phyloP scores from a whole-genome alignment of 2,888 invertebrate species.

The Noctuana brunneofusca region DNA sequence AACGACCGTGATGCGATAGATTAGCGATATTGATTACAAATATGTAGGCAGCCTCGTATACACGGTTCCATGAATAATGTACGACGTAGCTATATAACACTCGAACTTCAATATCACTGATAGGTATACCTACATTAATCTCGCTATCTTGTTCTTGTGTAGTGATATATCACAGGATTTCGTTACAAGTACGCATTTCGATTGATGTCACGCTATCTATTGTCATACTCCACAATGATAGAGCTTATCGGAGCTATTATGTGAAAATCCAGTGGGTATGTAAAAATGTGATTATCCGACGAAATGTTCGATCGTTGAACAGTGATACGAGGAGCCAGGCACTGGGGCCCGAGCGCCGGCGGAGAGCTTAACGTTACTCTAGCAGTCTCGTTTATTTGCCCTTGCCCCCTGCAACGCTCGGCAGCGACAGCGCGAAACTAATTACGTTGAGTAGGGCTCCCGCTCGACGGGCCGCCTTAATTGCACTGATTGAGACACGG shows the following conservation, averaged over 20 bases:
- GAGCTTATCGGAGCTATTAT: slow-evolving; percentile 34
- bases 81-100: slow-evolving; percentile 30
- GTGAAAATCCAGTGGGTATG: slow-evolving; percentile 25
- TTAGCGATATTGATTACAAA: slow-evolving; percentile 33
- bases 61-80: slow-evolving; percentile 28
- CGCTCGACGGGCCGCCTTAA: slow-evolving; percentile 66
- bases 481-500: slow-evolving; percentile 81
- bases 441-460: slow-evolving; percentile 70
- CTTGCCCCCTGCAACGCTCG: slow-evolving; percentile 54
- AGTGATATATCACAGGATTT: slow-evolving; percentile 42
- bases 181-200: slow-evolving; percentile 39
- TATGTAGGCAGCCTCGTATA: slow-evolving; percentile 10
- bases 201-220: slow-evolving; percentile 39
- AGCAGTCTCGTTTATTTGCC: slow-evolving; percentile 58
- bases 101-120: slow-evolving; percentile 47
- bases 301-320: slow-evolving; percentile 9
- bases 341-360: slow-evolving; percentile 32
- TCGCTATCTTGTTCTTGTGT: slow-evolving; percentile 47
- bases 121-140: slow-evolving; percentile 47
- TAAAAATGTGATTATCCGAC: neutral
- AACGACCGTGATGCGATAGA: slow-evolving; percentile 30
- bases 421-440: slow-evolving; percentile 67
- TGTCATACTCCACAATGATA: slow-evolving; percentile 31
- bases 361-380: slow-evolving; percentile 55
- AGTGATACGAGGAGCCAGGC: slow-evolving; percentile 5